These are phyloP conservation scores for Gobio gobio DNA, from an alignment of 2,113 vertebrate genomes.

Conservation along the genomic window DNA sequence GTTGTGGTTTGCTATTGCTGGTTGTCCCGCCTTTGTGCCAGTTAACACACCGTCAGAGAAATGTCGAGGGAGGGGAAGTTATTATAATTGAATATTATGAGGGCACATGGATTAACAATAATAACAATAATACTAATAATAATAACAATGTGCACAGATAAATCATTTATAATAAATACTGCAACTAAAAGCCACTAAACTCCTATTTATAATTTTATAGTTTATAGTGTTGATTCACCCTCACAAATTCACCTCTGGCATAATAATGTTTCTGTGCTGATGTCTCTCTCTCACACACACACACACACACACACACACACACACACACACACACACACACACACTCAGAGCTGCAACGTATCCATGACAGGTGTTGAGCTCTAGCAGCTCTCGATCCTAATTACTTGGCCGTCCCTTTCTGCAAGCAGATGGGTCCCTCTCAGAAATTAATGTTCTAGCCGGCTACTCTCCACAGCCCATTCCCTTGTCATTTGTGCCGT, in stretches of 20 bases:
- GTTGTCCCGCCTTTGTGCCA: no score
- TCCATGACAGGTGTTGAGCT: constrained; percentile 63
- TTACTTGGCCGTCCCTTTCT: constrained; percentile 67
- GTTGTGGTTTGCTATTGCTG: no score
- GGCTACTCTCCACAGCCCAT: constrained; percentile 56
- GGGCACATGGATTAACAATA: no score
- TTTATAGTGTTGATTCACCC: not conserved
- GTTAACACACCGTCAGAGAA: no score
- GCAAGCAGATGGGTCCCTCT: constrained; percentile 57
- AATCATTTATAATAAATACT: no score
- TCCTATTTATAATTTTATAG: not conserved
- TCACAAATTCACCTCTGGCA: constrained; percentile 8
- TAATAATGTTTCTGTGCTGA: not conserved
- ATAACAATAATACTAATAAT: no score
- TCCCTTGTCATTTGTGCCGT: constrained; percentile 63
- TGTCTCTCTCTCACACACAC: not conserved
- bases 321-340: constrained; percentile 1
- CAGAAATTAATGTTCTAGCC: constrained; percentile 64
- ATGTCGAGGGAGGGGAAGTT: no score
- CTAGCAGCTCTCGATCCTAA: constrained; percentile 65
- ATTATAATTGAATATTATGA: no score
- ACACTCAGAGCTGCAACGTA: constrained; percentile 50
- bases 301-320: not conserved
- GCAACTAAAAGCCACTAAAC: not conserved
- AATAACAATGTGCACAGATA: no score